These are phyloP conservation scores for Neelides sp. DNA, from an alignment of 1,140 invertebrate species.

Conservation along the genomic window DNA sequence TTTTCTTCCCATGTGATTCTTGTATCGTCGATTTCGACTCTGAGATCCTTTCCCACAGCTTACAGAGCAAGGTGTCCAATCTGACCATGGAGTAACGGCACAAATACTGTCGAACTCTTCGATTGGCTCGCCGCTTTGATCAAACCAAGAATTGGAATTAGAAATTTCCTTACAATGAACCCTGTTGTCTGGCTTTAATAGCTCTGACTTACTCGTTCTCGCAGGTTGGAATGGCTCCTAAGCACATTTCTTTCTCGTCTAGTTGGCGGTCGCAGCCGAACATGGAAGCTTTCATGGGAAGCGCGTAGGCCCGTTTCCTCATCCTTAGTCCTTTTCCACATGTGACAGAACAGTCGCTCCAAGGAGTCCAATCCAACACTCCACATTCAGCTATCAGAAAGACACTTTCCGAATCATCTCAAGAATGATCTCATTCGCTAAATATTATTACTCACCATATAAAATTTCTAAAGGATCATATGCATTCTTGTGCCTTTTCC, in stretches of 20 bases:
- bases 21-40: conserved; percentile 39
- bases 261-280: conserved; percentile 38
- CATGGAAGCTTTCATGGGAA: conserved; percentile 41
- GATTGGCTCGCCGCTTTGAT: conserved; percentile 11
- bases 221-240: conserved; percentile 55
- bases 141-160: neutral
- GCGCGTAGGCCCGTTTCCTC: conserved; percentile 39
- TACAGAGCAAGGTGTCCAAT: conserved; percentile 45
- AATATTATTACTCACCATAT: neutral
- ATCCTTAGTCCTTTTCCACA: conserved; percentile 42
- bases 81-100: conserved; percentile 42
- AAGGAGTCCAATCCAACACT: conserved; percentile 39
- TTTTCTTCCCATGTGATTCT: conserved; percentile 39
- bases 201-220: conserved; percentile 22
- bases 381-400: conserved; percentile 36
- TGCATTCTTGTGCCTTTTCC: no score
- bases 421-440: conserved; percentile 8
- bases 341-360: conserved; percentile 39
- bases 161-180: conserved; percentile 1
- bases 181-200: neutral
- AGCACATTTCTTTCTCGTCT: conserved; percentile 36
- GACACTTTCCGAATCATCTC: no score
- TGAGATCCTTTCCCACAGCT: conserved; percentile 45
- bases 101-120: conserved; percentile 35
- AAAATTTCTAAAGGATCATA: no score